Evolutionary conservation across 1,140 invertebrate genomes (phyloP), one percentile per base, ranked within the genome.

Genomic region (Sminthurides bifidus): DNA sequence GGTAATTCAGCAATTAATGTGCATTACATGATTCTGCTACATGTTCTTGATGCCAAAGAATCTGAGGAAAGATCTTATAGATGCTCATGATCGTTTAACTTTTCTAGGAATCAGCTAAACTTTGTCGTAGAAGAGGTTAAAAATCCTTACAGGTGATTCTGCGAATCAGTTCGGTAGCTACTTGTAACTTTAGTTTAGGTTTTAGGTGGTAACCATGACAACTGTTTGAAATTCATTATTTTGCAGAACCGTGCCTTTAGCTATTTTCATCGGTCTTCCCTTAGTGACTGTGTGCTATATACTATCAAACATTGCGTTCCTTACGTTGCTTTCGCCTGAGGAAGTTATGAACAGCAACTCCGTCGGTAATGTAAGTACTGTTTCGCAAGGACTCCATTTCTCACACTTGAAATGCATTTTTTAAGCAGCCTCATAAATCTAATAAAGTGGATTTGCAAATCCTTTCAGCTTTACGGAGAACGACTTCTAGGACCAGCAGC

Each of bases 261-360:
- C 90, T 48, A 92, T 95, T 59, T 74, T 85, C 19, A 88, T 93
- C 35, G 91, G 87, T 0, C 84, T 92, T 29, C 87, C 88, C 2
- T 70, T 90, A 1, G 86, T 93, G 0, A 94, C 89, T 0, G 66
- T 80, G 1, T 77, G 93, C 2, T 96, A 96, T 68, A 82, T 92
- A 8, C 77, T 89, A 53, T 87, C 92, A 77, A 96, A 95, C 68
- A 75, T 95, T 1, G 84, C 92, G 23, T 94, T 95, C 69, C 86
- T 95, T 77, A 82, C 91, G 0, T 89, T 84, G 1, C 73, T 95
- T 50, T 82, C 78, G 8, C 79, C 81, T 1, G 72, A 78, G 0
- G 90, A 95, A 69, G 86, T 96, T 75, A 74, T 84, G 0, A 73
- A 72, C 14, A 81, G 84, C 0, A 77, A 81, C 27, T 91, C 91